These are phyloP conservation scores for Zapornia atra DNA, from an alignment of 2,113 vertebrate genomes.

Conservation along the genomic window DNA sequence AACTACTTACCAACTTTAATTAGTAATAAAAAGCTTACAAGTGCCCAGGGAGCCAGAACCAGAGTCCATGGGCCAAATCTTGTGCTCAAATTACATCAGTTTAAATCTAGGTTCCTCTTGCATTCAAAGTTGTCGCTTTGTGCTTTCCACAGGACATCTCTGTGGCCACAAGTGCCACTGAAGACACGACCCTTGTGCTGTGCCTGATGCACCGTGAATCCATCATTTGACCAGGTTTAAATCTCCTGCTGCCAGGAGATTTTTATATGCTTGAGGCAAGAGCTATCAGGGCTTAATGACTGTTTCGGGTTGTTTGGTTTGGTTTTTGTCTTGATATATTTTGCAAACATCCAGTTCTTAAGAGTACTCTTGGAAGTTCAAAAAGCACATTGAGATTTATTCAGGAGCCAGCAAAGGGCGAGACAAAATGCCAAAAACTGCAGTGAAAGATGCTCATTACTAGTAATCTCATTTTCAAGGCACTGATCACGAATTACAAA, in stretches of 20 bases:
- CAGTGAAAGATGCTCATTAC: not conserved
- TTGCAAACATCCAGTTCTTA: not conserved
- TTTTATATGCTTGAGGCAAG: not conserved
- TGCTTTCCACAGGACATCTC: not conserved
- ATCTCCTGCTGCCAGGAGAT: not conserved
- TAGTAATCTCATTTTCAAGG: slow-evolving; percentile 16
- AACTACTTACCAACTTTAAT: slow-evolving; percentile 67
- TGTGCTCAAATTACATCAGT: not conserved
- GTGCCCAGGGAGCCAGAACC: slow-evolving; percentile 45
- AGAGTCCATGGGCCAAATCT: slow-evolving; percentile 45
- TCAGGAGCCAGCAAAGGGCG: not conserved
- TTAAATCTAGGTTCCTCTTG: not conserved
- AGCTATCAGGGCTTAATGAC: not conserved
- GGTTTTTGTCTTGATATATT: not conserved
- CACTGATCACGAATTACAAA: not conserved
- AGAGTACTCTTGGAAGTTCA: not conserved
- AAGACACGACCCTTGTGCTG: not conserved
- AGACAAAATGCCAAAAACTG: not conserved
- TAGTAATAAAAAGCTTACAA: slow-evolving; percentile 69
- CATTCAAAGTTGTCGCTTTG: not conserved
- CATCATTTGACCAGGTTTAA: not conserved
- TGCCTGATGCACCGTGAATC: not conserved
- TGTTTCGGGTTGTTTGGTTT: not conserved
- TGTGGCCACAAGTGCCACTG: not conserved
- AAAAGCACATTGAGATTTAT: not conserved